Evolutionary conservation across 2,888 invertebrate species (phyloP).

Genomic region (Aspidiotus destructor): DNA sequence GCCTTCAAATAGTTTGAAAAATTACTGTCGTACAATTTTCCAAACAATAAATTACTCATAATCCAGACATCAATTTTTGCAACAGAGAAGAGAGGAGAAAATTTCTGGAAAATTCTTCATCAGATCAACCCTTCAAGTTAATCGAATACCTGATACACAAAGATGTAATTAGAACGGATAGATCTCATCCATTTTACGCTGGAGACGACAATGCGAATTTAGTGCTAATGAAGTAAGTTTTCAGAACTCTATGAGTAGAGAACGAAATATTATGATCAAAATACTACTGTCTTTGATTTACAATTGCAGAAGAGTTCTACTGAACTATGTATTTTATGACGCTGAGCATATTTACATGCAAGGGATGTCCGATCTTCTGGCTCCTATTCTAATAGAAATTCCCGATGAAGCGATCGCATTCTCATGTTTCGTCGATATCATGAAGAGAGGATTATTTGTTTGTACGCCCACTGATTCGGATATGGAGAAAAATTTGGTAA

Average conservation of each 20-base stretch:
- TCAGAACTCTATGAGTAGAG: background rate
- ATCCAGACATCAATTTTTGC: too few relatives aligned
- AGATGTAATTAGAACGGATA: conserved; percentile 92
- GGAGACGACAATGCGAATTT: conserved; percentile 89
- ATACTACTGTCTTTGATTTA: background rate
- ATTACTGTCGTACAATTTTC: too few relatives aligned
- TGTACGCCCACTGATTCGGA: conserved; percentile 89
- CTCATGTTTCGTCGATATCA: conserved; percentile 98
- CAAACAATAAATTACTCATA: too few relatives aligned
- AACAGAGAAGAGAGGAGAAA: background rate
- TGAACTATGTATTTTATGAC: conserved; percentile 99
- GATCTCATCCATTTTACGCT: conserved; percentile 78
- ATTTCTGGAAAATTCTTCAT: background rate
- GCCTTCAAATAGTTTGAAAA: too few relatives aligned
- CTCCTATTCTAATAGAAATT: conserved; percentile 80
- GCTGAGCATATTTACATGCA: conserved; percentile 93
- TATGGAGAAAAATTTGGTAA: conserved; percentile 82
- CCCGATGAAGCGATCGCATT: conserved; percentile 92
- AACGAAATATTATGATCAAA: background rate
- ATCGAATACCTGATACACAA: conserved; percentile 57
- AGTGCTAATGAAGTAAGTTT: conserved; percentile 43
- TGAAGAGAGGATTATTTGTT: conserved; percentile 89
- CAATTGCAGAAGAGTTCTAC: conserved; percentile 69
- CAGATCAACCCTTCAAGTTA: background rate
- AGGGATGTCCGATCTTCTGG: conserved; percentile 95